A percentile compares a stretch with the other conserved stretches of the same genome.
phyloP scores from a whole-genome alignment of 2,113 vertebrate genomes.

The Mirza zaza region DNA sequence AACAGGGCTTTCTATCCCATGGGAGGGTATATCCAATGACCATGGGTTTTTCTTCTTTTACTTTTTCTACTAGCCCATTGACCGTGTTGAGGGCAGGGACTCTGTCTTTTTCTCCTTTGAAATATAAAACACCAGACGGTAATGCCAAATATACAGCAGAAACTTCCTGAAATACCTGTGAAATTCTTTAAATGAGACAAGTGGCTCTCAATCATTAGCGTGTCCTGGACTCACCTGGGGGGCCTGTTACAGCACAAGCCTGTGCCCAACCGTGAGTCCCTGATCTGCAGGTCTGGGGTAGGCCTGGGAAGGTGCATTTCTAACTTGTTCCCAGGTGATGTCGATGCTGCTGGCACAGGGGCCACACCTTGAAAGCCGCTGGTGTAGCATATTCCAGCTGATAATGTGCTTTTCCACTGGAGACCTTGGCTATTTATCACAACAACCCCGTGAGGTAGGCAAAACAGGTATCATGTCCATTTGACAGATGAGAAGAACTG shows the following conservation, averaged over 20 bases:
- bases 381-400: rapidly evolving
- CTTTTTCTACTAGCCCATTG: not conserved
- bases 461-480: not conserved
- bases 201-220: not conserved
- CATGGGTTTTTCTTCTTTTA: not conserved
- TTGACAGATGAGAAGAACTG: not conserved
- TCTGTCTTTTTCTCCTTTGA: not conserved
- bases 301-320: not conserved
- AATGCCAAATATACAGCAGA: not conserved
- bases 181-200: rapidly evolving
- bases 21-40: rapidly evolving
- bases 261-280: not conserved
- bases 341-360: not conserved
- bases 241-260: rapidly evolving
- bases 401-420: not conserved
- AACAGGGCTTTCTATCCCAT: rapidly evolving
- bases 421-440: not conserved
- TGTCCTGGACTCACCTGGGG: rapidly evolving
- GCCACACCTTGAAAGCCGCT: not conserved
- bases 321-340: not conserved
- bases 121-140: not conserved
- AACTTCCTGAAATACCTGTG: not conserved
- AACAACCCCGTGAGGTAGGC: not conserved
- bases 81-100: not conserved
- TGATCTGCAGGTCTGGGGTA: not conserved